Conservation (phyloP, 2,113 vertebrate genomes). For the Eurystomus gularis region DNA sequence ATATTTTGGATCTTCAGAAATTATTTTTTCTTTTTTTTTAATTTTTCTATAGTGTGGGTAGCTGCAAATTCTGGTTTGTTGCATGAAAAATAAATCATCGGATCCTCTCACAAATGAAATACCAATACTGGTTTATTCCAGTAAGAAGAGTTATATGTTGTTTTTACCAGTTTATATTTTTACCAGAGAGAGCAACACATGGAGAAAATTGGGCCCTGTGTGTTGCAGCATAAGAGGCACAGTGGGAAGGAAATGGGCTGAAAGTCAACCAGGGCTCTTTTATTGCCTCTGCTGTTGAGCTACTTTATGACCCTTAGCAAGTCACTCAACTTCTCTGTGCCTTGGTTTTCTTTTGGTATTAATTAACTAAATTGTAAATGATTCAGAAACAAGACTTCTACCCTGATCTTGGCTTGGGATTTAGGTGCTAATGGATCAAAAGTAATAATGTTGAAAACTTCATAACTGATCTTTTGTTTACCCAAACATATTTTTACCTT, state of each 20-base stretch:
- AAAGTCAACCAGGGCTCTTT: slow-evolving; percentile 10
- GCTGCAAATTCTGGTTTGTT: not conserved
- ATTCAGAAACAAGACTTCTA: slow-evolving; percentile 7
- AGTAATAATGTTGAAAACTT: not conserved
- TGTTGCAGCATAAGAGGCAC: not conserved
- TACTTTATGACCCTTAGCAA: slow-evolving; percentile 34
- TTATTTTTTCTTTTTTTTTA: not conserved
- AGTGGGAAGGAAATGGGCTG: not conserved
- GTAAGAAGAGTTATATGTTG: not conserved
- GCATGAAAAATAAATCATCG: not conserved
- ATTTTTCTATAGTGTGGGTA: not conserved
- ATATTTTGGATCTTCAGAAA: not conserved
- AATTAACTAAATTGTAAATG: slow-evolving; percentile 48
- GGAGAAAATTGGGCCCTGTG: not conserved
- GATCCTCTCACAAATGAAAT: not conserved
- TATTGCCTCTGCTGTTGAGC: slow-evolving; percentile 1
- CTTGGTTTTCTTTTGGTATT: slow-evolving; percentile 43
- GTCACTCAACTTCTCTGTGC: not conserved
- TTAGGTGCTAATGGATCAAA: not conserved
- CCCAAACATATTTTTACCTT: not conserved
- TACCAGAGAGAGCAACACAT: not conserved
- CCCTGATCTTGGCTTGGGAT: not conserved
- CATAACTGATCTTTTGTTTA: not conserved
- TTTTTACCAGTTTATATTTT: not conserved
- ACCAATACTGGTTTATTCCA: not conserved